A percentile compares a stretch with the other conserved stretches of the same genome.
Conservation (phyloP, 92 coral and sea anemone species). For the Micromussa lordhowensis region DNA sequence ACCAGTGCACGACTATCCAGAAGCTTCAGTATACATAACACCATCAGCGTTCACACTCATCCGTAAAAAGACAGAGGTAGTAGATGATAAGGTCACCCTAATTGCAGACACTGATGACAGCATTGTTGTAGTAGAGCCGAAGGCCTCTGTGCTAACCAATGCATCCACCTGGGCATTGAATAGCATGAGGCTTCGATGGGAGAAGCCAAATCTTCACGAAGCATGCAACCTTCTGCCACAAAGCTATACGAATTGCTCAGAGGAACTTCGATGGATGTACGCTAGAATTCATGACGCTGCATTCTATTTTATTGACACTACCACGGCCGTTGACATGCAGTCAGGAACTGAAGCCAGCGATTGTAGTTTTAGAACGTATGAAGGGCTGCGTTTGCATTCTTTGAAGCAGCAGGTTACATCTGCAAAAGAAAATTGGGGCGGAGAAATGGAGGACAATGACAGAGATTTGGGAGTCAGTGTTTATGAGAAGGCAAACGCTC, state of each 20-base stretch:
- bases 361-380: conserved; percentile 41
- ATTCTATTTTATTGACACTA: conserved; percentile 30
- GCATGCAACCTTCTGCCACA: conserved; percentile 37
- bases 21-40: conserved; percentile 51
- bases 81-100: conserved; percentile 39
- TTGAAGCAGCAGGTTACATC: conserved; percentile 31
- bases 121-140: conserved; percentile 49
- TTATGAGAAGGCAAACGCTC: conserved; percentile 32
- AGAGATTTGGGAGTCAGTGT: conserved; percentile 40
- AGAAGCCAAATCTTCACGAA: conserved; percentile 52
- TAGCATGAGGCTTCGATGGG: conserved; percentile 43
- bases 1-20: conserved; percentile 55
- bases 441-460: conserved; percentile 35
- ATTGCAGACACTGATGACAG: conserved; percentile 50
- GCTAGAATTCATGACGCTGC: conserved; percentile 49
- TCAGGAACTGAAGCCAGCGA: conserved; percentile 23
- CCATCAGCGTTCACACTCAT: conserved; percentile 48
- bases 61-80: conserved; percentile 43
- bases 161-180: conserved; percentile 60
- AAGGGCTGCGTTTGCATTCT: conserved; percentile 49
- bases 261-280: conserved; percentile 40
- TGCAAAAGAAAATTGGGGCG: conserved; percentile 30
- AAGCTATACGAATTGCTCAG: conserved; percentile 36
- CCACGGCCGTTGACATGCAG: conserved; percentile 51
- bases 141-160: conserved; percentile 49